Evolutionary conservation across 2,888 invertebrate species (phyloP), one percentile per base, ranked within the genome.

Genomic region (Mesochorus sp.): DNA sequence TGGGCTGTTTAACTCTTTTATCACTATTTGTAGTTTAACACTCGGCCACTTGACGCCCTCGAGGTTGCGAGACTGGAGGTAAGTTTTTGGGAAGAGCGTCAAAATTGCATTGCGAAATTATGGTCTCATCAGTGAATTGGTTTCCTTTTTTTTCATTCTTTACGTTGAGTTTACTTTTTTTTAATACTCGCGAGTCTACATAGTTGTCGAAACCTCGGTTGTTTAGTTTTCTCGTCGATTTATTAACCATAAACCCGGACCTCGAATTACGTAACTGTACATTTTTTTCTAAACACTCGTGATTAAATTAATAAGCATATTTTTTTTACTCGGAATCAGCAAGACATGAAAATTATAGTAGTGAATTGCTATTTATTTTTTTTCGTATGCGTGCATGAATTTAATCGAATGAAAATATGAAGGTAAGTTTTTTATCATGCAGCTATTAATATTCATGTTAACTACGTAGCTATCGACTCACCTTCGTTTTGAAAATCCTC

Each of bases 1-100:
- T 88, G 88, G 85, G 83, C 87, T 87, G 87, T 88, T 84, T 85
- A 84, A 85, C 80, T 86, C 83, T 83, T 84, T 82, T 82, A 83
- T 85, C 87, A 85, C 84, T 86, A 86, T 88, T 86, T 89, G 86
- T 88, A 88, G 89, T 89, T 85, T 83, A 86, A 88, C 85, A 83
- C 83, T 85, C 82, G 86, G 87, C 86, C 85, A 84, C 76, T 85
- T 83, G 87, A 83, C 84, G 85, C 80, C 80, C 84, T 84, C 85
- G 86, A 86, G 83, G 83, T 87, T 84, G 83, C 87, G 81, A 87
- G 85, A 82, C 81, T 85, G 82, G 88, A 89, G 89, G 89, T 89
- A 89, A 89, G 89, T 89, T 88, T 85, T 89, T 88, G 85, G 82
- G 2, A 85, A 81, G 82, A 78, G 79, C 76, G 73, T 55, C 21